These are phyloP conservation scores for Chirona hameri DNA, from an alignment of 2,888 invertebrate species.

Conservation along the genomic window DNA sequence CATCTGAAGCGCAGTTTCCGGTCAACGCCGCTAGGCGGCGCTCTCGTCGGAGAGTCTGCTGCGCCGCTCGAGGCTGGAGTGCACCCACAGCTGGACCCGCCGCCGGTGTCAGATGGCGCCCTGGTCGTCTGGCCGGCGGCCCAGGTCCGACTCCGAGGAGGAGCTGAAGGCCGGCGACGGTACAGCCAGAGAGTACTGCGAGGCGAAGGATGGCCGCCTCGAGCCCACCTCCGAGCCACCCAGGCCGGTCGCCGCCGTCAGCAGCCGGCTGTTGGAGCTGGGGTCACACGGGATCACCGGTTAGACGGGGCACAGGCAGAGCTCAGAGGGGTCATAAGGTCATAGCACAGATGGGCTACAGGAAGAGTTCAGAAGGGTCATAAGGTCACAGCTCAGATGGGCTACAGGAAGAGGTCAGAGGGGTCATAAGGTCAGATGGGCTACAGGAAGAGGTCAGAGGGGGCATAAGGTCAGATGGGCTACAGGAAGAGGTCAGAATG, in stretches of 20 bases:
- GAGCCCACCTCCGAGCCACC: neutral
- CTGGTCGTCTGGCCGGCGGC: neutral
- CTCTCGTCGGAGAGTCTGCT: neutral
- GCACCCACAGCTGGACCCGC: neutral
- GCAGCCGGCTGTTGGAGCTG: neutral
- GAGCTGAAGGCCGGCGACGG: neutral
- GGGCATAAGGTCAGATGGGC: too few relatives aligned
- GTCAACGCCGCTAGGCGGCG: neutral
- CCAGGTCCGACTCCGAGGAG: neutral
- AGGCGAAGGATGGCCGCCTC: neutral
- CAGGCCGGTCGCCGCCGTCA: neutral
- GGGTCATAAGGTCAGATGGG: too few relatives aligned
- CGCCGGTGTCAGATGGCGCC: neutral
- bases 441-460: too few relatives aligned
- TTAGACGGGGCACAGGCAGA: neutral
- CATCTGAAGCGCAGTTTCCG: neutral
- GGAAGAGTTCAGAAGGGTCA: too few relatives aligned
- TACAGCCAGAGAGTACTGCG: neutral
- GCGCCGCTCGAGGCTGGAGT: neutral
- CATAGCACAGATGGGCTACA: too few relatives aligned
- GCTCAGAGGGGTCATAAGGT: neutral
- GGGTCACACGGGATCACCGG: neutral
- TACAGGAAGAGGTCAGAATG: too few relatives aligned
- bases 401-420: too few relatives aligned
- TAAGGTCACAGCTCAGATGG: too few relatives aligned